phyloP scores from a whole-genome alignment of 2,888 invertebrate species.

The Plutella xylostella region DNA sequence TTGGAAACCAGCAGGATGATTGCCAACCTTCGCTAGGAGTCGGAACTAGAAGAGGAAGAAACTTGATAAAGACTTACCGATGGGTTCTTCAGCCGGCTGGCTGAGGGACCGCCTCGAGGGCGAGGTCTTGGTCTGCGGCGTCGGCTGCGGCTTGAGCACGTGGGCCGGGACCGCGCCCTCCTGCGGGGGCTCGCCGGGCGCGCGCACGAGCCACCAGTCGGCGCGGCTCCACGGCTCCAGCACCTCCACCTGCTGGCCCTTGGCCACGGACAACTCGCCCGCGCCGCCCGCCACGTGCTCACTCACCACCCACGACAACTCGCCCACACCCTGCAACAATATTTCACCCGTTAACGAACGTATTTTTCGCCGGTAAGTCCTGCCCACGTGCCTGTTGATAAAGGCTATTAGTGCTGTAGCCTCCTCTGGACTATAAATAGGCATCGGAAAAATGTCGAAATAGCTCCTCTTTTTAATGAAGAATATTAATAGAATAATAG shows the following conservation, averaged over 20 bases:
- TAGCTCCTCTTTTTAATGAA: no score
- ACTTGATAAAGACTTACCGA: no score
- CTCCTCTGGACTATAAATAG: no score
- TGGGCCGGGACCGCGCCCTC: constrained; percentile 86
- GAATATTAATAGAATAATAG: no score
- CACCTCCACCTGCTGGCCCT: constrained; percentile 95
- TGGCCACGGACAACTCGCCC: constrained; percentile 85
- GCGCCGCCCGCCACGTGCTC: constrained; percentile 84
- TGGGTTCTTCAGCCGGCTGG: constrained; percentile 48
- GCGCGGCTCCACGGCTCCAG: constrained; percentile 80
- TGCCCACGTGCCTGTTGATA: no score
- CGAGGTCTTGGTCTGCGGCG: constrained; percentile 44
- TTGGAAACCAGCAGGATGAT: no score
- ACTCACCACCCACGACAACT: constrained; percentile 92
- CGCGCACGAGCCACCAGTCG: constrained; percentile 79
- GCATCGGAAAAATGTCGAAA: no score
- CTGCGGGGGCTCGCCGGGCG: constrained; percentile 71
- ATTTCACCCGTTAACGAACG: not conserved
- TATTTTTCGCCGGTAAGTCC: no score
- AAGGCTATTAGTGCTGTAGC: no score
- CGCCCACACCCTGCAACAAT: constrained; percentile 66
- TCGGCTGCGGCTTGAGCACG: constrained; percentile 71
- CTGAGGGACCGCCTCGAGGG: constrained; percentile 52
- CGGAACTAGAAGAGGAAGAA: no score
- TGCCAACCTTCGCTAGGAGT: no score